Conservation (phyloP, 2,888 invertebrate genomes). For the Harpalus rubripes region DNA sequence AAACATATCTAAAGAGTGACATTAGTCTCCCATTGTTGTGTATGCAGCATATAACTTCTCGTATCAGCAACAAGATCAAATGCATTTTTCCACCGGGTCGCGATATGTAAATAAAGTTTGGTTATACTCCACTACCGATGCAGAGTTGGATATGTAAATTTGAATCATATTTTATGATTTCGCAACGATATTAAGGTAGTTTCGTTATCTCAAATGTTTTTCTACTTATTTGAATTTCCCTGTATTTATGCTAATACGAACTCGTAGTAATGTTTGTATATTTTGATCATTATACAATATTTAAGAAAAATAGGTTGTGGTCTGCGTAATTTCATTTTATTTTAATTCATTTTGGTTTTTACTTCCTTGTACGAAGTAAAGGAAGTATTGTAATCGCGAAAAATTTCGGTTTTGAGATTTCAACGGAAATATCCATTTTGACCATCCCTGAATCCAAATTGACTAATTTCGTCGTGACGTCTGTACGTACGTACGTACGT, state of each 20-base stretch:
- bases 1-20: background rate
- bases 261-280: background rate
- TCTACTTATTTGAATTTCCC: background rate
- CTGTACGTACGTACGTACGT: no score
- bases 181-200: background rate
- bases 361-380: no score
- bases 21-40: background rate
- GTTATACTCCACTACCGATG: background rate
- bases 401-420: no score
- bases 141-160: slow-evolving; percentile 6
- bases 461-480: no score
- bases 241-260: background rate
- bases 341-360: no score
- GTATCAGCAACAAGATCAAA: slow-evolving; percentile 11
- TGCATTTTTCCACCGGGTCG: slow-evolving; percentile 8
- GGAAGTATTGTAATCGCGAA: no score
- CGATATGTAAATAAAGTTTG: slow-evolving; percentile 13
- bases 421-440: no score
- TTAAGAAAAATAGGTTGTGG: background rate
- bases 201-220: slow-evolving; percentile 21
- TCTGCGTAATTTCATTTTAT: no score
- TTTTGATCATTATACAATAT: background rate
- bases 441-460: no score
- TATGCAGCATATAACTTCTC: background rate
- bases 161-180: slow-evolving; percentile 34